Conservation (phyloP, 2,113 vertebrate genomes). For the Struthio camelus region DNA sequence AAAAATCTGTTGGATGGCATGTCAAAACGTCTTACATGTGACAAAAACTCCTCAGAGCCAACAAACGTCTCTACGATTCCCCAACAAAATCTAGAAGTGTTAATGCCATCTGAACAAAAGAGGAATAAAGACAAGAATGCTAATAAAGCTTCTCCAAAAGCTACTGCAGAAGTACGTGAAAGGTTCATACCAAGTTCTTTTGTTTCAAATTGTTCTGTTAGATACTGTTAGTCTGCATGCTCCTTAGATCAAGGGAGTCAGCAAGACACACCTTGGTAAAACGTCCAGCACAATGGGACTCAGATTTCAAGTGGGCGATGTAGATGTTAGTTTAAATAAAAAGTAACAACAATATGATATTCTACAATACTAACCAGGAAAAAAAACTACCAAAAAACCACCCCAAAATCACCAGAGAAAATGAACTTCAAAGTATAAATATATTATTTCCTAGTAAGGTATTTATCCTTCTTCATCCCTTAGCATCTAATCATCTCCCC, state of each 20-base stretch:
- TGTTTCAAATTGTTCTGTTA: neutral
- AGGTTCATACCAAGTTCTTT: neutral
- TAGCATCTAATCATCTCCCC: neutral
- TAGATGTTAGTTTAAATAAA: neutral
- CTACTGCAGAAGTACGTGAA: neutral
- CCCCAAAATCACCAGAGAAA: neutral
- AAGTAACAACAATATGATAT: neutral
- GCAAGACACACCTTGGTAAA: fast-evolving
- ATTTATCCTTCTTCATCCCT: conserved; percentile 7
- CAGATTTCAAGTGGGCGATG: neutral
- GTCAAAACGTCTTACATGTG: neutral
- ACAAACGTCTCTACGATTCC: neutral
- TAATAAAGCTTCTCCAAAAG: neutral
- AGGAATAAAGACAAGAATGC: neutral
- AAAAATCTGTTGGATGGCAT: neutral
- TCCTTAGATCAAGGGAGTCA: neutral
- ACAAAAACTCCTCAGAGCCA: neutral
- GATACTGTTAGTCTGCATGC: neutral
- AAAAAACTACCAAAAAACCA: neutral
- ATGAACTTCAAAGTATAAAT: neutral
- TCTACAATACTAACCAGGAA: neutral
- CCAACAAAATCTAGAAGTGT: neutral
- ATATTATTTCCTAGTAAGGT: neutral
- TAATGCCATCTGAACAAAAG: neutral
- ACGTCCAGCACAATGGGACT: neutral